These are phyloP conservation scores for Listronotus bonariensis DNA, from an alignment of 1,140 invertebrate species.

Conservation along the genomic window DNA sequence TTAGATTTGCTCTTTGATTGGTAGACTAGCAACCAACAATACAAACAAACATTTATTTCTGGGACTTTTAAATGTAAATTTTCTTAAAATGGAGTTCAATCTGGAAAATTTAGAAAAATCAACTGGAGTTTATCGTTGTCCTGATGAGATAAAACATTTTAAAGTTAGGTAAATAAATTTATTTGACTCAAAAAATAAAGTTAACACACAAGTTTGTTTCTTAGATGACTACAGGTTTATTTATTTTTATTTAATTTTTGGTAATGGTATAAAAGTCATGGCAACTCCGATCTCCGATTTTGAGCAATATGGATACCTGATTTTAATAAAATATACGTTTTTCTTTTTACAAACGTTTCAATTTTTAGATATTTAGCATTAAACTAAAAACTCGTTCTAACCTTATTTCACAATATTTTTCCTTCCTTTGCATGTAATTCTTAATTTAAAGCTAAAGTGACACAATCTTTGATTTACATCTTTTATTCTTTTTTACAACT, in stretches of 20 bases:
- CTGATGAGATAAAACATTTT: conserved; percentile 46
- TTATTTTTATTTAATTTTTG: not conserved
- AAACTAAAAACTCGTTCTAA: no score
- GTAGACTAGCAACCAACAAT: not conserved
- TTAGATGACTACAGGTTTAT: not conserved
- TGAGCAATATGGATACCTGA: no score
- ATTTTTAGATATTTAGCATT: no score
- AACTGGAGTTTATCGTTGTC: conserved; percentile 45
- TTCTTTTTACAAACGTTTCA: no score
- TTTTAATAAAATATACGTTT: no score
- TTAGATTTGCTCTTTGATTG: not conserved
- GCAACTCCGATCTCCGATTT: no score
- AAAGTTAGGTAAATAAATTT: conserved; percentile 43
- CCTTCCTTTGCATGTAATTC: no score
- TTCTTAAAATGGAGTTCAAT: conserved; percentile 18
- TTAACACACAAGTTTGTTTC: not conserved
- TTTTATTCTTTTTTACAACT: no score
- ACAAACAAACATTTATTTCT: not conserved
- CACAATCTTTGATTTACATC: no score
- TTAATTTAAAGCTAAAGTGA: no score
- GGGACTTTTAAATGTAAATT: not conserved
- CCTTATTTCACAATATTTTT: no score
- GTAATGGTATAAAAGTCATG: no score
- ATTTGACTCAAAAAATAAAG: not conserved
- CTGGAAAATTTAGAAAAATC: conserved; percentile 35